These are phyloP conservation scores for Heterotilapia buettikoferi DNA, from an alignment of 2,113 vertebrate species.

Conservation along the genomic window DNA sequence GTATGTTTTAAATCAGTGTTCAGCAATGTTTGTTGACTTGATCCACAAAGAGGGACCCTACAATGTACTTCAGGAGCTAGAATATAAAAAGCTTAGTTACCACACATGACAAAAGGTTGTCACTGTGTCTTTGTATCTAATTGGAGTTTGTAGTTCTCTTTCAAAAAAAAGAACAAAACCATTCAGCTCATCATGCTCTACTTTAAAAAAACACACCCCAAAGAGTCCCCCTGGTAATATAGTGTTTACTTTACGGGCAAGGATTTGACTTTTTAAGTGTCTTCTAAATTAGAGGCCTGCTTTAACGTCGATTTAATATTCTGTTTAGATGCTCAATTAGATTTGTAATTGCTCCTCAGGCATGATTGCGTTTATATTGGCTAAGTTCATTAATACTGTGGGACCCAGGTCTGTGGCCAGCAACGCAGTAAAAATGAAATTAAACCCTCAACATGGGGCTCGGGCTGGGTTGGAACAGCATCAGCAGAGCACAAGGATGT, in stretches of 20 bases:
- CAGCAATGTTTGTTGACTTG: neutral
- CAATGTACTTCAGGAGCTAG: neutral
- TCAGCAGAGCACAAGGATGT: constrained; percentile 12
- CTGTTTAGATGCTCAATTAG: constrained; percentile 72
- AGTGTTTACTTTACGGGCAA: constrained; percentile 53
- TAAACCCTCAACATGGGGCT: constrained; percentile 39
- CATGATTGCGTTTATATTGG: constrained; percentile 70
- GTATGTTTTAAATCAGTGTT: neutral
- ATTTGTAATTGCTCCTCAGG: constrained; percentile 70
- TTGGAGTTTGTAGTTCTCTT: neutral
- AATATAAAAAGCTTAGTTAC: neutral
- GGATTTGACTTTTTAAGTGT: constrained; percentile 63
- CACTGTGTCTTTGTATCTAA: neutral
- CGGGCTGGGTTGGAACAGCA: constrained; percentile 9
- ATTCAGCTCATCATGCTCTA: neutral
- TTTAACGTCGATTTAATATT: constrained; percentile 68
- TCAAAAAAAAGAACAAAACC: neutral
- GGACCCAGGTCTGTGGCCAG: constrained; percentile 53
- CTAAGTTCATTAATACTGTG: constrained; percentile 68
- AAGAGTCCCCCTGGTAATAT: constrained; percentile 10
- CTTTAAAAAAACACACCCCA: neutral
- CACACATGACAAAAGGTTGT: neutral
- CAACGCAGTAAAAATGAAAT: constrained; percentile 68
- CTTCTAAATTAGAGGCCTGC: constrained; percentile 58
- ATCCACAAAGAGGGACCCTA: neutral